Evolutionary conservation across 2,888 invertebrate species (phyloP), one percentile per base, ranked within the genome.

Genomic region (Congeria kusceri): DNA sequence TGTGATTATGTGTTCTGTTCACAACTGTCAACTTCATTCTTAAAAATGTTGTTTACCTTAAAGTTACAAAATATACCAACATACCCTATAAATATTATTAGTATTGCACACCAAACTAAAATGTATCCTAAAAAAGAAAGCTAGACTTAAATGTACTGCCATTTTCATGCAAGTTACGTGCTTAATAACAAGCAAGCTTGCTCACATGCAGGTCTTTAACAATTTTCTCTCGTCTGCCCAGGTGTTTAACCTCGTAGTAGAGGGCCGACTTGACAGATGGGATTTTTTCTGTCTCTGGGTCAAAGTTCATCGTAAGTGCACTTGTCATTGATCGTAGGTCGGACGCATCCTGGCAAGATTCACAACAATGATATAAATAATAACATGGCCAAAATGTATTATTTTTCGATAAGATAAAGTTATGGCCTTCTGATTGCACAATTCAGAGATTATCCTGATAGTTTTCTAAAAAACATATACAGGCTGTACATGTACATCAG

Each of bases 171-270:
- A n/a, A n/a, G n/a, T n/a, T n/a, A n/a, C n/a, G 9, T 7, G 9
- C 32, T 32, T 32, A 32, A 32, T 9, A 32, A 32, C 32, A 32
- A 32, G 5, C 32, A 32, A 4, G 32, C 32, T 32, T 56, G 62
- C 86, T 69, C 80, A 91, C 92, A 83, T 88, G 87, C 73, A 90
- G 91, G 69, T 91, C 86, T 27, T 62, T 78, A 13, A 91, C 59
- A 59, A 91, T 68, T 47, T 79, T 80, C 71, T 92, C 92, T 53
- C 92, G 78, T 49, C 80, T 58, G 67, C 88, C 84, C 63, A 92
- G 88, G 23, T 83, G 80, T 25, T 80, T 80, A 20, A 92, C 80
- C 75, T 92, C 92, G 67, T 85, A 87, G 47, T 87, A 80, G 27
- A 92, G 81, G 1, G 91, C 91, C 13, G 87, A 78, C 71, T 88